Conservation (phyloP, 2,888 invertebrate genomes). For the Junonia oenone region DNA sequence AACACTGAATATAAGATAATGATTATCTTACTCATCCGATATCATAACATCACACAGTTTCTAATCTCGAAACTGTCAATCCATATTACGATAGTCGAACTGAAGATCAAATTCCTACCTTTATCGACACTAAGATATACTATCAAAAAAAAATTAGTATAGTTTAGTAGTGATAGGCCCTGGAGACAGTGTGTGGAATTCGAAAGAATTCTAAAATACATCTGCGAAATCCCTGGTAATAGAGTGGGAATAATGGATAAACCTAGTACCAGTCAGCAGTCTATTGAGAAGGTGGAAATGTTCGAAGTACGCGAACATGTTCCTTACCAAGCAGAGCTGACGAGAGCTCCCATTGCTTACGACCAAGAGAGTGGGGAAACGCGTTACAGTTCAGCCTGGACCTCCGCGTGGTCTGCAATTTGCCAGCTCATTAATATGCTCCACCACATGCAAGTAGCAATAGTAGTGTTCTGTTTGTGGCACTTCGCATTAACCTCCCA, state of each 20-base stretch:
- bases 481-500: conserved; percentile 61
- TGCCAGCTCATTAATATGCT: conserved; percentile 66
- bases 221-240: background rate
- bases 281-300: conserved; percentile 63
- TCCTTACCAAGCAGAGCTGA: conserved; percentile 67
- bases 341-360: conserved; percentile 58
- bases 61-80: conserved; percentile 65
- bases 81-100: conserved; percentile 44
- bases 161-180: conserved; percentile 14
- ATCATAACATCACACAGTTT: conserved; percentile 62
- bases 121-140: conserved; percentile 44
- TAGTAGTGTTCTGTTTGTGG: conserved; percentile 68
- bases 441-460: conserved; percentile 69
- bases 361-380: conserved; percentile 62
- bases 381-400: conserved; percentile 52
- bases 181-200: conserved; percentile 14
- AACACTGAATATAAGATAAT: conserved; percentile 41
- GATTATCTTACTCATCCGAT: conserved; percentile 46
- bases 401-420: conserved; percentile 62
- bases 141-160: conserved; percentile 21
- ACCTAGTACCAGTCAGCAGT: conserved; percentile 65
- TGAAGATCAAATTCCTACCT: conserved; percentile 46
- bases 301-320: conserved; percentile 71
- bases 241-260: conserved; percentile 54
- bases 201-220: conserved; percentile 3